These are phyloP conservation scores for Unio delphinus DNA, from an alignment of 2,888 invertebrate genomes.

Conservation along the genomic window DNA sequence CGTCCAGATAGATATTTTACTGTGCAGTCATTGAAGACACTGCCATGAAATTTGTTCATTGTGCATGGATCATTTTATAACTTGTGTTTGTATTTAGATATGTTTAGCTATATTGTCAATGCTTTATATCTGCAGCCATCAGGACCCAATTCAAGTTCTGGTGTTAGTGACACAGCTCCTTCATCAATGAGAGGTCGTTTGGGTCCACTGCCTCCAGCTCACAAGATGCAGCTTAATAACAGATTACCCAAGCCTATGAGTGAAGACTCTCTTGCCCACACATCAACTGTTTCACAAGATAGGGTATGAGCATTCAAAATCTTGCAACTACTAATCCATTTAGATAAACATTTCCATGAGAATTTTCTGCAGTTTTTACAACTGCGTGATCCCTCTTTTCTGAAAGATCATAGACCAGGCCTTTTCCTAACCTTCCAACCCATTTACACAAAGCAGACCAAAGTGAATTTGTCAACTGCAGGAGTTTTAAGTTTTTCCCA, in stretches of 20 bases:
- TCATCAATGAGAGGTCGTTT: conserved; percentile 74
- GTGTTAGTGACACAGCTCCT: conserved; percentile 8
- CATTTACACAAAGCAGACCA: too few species aligned
- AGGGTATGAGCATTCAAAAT: background rate
- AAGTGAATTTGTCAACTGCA: too few species aligned
- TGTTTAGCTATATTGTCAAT: too few species aligned
- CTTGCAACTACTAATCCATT: background rate
- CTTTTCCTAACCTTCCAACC: too few species aligned
- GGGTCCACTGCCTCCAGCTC: conserved; percentile 65
- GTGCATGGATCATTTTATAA: too few species aligned
- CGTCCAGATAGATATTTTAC: too few species aligned
- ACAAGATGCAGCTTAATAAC: conserved; percentile 59
- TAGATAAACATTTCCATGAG: conserved; percentile 1
- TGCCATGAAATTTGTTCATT: too few species aligned
- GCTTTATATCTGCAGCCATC: too few species aligned
- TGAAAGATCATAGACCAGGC: too few species aligned
- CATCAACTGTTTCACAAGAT: background rate
- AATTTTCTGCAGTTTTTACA: background rate
- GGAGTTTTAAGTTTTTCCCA: too few species aligned
- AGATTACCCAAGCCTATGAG: conserved; percentile 7
- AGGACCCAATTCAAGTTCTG: conserved; percentile 3
- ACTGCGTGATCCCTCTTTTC: background rate
- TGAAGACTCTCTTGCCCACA: conserved; percentile 11
- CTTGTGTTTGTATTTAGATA: too few species aligned
- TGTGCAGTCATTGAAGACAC: too few species aligned